Percentiles rank a stretch among this genome's conserved stretches.
These are phyloP conservation scores for Microtus richardsoni DNA, from an alignment of 2,113 vertebrate genomes.

Conservation along the genomic window DNA sequence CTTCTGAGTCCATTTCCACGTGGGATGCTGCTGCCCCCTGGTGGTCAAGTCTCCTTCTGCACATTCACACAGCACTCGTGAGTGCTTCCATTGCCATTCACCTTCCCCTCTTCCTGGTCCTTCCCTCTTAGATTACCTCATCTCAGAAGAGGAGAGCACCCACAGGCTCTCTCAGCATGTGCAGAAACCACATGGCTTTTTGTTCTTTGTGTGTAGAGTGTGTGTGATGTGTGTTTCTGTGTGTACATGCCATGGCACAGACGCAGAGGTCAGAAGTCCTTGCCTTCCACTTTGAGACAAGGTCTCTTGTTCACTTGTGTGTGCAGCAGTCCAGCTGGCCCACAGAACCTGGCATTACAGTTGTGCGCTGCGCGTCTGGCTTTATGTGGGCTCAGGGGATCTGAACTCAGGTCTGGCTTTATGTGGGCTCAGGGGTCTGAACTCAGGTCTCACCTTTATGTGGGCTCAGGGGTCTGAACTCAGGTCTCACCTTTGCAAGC, in stretches of 20 bases:
- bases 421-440: no score
- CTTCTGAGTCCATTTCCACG: no score
- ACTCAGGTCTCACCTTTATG: neutral
- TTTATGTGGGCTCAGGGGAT: neutral
- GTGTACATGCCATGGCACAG: neutral
- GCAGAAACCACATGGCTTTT: neutral
- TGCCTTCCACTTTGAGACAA: no score
- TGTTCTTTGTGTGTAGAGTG: neutral
- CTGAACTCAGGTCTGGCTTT: no score
- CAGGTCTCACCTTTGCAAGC: neutral
- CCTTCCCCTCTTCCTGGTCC: neutral
- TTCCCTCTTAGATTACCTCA: neutral
- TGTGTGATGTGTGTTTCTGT: neutral
- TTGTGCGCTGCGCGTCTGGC: neutral
- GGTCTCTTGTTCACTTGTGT: neutral
- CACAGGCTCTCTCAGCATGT: neutral
- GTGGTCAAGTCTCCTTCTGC: neutral
- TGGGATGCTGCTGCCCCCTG: constrained; percentile 63
- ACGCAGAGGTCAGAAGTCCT: neutral
- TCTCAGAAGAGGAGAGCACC: no score
- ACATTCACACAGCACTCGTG: neutral
- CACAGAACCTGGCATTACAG: no score
- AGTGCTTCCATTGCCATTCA: neutral
- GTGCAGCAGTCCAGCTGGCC: neutral
- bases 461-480: neutral